Base-by-base conservation (phyloP, 1,140 invertebrate species). In the Pachypeltis micranthus region DNA sequence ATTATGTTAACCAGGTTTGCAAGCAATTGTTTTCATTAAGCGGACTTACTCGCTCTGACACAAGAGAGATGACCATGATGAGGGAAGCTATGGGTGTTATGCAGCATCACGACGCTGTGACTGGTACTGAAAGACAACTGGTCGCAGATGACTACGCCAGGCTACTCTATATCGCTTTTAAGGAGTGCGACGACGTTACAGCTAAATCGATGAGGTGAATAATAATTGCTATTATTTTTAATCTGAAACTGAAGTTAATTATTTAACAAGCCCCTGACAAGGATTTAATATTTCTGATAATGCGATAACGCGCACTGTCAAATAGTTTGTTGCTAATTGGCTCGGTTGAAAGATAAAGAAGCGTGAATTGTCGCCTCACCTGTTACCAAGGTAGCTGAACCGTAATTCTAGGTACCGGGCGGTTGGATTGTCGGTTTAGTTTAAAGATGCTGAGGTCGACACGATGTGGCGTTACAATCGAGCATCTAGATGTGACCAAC, bases 131-230 rank as follows among this genome's bases (percentile, higher is more conserved):
- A 69, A 94, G 94, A 70, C 85, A 96, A 75, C 82, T 88, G 55
- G 93, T 96, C 0, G 87, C 91, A 0, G 68, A 81, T 12, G 95
- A 99, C 74, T 99, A 99, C 73, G 84, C 80, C 0, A 75, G 84
- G 65, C 75, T 85, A 64, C 73, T 93, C 10, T 74, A 77, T 44
- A 27, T 78, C 63, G 87, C 82, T 0, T 76, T 85, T 0, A 74
- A 77, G 7, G 74, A 75, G 54, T 83, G 82, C 67, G 72, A 80
- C 62, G 76, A 78, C 63, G 77, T 78, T 67, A 68, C 76, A 0
- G 72, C 73, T 2, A 70, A 70, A 57, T 71, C 75, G 61, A 65
- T 79, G 26, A 78, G 74, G 77, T 78, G 73, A 65, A 26, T 67
- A n/a, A 7, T 63, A 2, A 44, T 24, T 47, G 21, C 4, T 26